phyloP scores from a whole-genome alignment of 53 echinoderm and acorn worm species.

The Stichopus horrens region DNA sequence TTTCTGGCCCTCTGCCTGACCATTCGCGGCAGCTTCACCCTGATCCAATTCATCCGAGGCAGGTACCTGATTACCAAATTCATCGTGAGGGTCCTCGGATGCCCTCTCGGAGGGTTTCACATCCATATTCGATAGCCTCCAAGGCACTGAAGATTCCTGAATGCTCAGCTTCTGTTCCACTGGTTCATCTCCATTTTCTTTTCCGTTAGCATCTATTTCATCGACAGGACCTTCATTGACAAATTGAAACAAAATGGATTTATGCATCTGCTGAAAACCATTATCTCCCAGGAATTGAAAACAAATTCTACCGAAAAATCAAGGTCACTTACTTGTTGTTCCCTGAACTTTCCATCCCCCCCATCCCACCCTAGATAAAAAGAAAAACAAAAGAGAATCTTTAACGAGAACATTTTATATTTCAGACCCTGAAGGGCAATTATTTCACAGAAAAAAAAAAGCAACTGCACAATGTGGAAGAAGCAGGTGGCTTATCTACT shows the following conservation, averaged over 20 bases:
- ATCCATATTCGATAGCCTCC: slow-evolving; percentile 20
- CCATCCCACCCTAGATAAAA: too few relatives aligned
- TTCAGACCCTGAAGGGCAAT: too few relatives aligned
- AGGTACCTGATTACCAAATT: slow-evolving; percentile 28
- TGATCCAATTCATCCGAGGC: not conserved
- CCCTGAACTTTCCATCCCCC: too few relatives aligned
- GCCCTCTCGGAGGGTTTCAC: slow-evolving; percentile 22
- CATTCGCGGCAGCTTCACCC: not conserved
- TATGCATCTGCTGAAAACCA: too few relatives aligned
- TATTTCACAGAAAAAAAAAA: too few relatives aligned
- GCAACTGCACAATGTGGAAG: too few relatives aligned
- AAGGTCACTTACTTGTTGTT: too few relatives aligned
- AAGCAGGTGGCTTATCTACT: too few relatives aligned
- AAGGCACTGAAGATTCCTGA: slow-evolving; percentile 34
- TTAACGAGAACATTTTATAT: too few relatives aligned
- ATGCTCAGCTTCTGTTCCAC: slow-evolving; percentile 23
- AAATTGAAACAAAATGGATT: not conserved
- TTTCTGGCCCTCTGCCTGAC: not conserved
- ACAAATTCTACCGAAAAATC: too few relatives aligned
- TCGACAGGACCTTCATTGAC: not conserved
- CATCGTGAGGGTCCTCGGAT: slow-evolving; percentile 36
- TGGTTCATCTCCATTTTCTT: not conserved
- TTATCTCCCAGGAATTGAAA: too few relatives aligned
- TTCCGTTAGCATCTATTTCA: not conserved
- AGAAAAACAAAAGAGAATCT: too few relatives aligned